phyloP scores from a whole-genome alignment of 2,888 invertebrate species.

The Anthoptus insignis region DNA sequence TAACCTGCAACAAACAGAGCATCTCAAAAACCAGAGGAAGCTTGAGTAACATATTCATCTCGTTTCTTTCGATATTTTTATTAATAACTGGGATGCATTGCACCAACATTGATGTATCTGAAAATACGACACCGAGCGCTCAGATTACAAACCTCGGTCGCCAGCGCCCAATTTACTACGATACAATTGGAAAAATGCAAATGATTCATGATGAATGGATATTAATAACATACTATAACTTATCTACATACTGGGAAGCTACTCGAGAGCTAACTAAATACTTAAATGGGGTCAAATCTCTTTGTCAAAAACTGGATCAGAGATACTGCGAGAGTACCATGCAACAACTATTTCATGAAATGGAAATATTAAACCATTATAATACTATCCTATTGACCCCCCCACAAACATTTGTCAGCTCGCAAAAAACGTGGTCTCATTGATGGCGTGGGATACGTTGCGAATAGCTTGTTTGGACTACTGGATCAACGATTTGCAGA shows the following conservation, averaged over 20 bases:
- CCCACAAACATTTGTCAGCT: constrained; percentile 3
- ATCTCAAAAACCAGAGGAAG: no score
- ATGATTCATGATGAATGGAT: constrained; percentile 12
- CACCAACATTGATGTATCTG: not conserved
- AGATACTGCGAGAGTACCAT: constrained; percentile 6
- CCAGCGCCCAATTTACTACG: constrained; percentile 4
- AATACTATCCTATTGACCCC: not conserved
- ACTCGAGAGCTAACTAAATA: not conserved
- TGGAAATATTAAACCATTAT: constrained; percentile 4
- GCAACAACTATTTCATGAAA: constrained; percentile 9
- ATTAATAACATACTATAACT: not conserved
- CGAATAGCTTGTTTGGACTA: constrained; percentile 7
- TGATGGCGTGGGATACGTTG: not conserved
- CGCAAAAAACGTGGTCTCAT: constrained; percentile 9
- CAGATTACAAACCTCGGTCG: constrained; percentile 7
- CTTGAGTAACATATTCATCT: not conserved
- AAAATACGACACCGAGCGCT: not conserved
- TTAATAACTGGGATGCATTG: not conserved
- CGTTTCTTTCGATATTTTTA: constrained; percentile 4
- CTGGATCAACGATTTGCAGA: not conserved
- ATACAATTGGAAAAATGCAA: constrained; percentile 5
- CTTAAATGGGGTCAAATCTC: not conserved
- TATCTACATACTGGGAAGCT: not conserved
- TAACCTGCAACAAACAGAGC: no score
- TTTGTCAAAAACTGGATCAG: not conserved